These are phyloP conservation scores for Drosophila histrio DNA, from an alignment of 2,888 invertebrate species.

Conservation along the genomic window DNA sequence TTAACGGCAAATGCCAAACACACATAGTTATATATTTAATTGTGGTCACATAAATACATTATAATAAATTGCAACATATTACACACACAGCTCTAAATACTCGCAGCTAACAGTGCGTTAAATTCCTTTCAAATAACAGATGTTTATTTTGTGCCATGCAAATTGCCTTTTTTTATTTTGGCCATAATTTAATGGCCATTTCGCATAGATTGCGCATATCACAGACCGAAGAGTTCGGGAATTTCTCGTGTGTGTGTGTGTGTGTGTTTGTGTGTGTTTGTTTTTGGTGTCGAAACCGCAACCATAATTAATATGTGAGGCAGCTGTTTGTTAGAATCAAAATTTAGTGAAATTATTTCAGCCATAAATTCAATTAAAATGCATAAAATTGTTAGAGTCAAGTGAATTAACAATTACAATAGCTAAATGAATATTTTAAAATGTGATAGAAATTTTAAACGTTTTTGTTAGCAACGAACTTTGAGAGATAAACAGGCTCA, in stretches of 20 bases:
- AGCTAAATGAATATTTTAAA: background rate
- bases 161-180: constrained; percentile 11
- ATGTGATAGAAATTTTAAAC: background rate
- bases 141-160: constrained; percentile 17
- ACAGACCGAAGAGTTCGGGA: background rate
- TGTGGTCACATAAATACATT: constrained; percentile 15
- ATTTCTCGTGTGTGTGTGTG: background rate
- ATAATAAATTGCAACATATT: constrained; percentile 24
- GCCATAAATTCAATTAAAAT: constrained; percentile 25
- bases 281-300: constrained; percentile 34
- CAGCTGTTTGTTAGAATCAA: constrained; percentile 18
- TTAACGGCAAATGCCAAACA: constrained; percentile 10
- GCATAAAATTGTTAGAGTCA: background rate
- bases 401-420: background rate
- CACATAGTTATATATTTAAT: constrained; percentile 1
- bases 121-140: constrained; percentile 1
- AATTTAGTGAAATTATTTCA: constrained; percentile 29
- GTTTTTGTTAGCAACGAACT: background rate
- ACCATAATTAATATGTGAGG: constrained; percentile 41
- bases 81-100: constrained; percentile 4
- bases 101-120: constrained; percentile 1
- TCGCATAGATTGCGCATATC: constrained; percentile 6
- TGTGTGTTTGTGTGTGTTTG: background rate
- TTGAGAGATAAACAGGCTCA: background rate
- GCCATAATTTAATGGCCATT: constrained; percentile 31